Conservation (phyloP, 2,797 vertebrate species). For the Leptatherina wallacei region DNA sequence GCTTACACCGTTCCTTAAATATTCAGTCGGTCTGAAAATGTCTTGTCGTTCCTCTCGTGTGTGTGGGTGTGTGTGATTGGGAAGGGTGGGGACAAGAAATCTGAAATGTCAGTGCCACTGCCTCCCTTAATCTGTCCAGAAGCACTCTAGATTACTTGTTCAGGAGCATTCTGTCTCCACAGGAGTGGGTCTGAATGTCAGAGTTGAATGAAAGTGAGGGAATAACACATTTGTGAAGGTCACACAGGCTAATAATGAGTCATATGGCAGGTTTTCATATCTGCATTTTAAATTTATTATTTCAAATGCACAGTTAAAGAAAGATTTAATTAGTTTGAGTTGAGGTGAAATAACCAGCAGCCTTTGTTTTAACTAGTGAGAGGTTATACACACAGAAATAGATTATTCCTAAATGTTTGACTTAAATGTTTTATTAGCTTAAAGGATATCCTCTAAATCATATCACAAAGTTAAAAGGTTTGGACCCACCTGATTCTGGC, state of each 20-base stretch:
- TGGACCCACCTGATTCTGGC: too few species aligned
- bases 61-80: background rate
- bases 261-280: slow-evolving; percentile 9
- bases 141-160: slow-evolving; percentile 47
- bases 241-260: slow-evolving; percentile 44
- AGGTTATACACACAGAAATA: background rate
- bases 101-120: slow-evolving; percentile 68
- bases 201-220: slow-evolving; percentile 22
- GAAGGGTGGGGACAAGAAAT: slow-evolving; percentile 24
- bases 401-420: background rate
- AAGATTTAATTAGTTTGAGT: slow-evolving; percentile 3
- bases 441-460: too few species aligned
- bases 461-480: too few species aligned
- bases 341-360: background rate
- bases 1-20: slow-evolving; percentile 33
- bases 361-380: background rate
- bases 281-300: slow-evolving; percentile 18
- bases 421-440: too few species aligned
- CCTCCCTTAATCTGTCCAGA: slow-evolving; percentile 35
- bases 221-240: slow-evolving; percentile 58
- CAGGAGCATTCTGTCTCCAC: slow-evolving; percentile 48
- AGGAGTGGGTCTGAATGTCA: slow-evolving; percentile 37
- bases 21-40: slow-evolving; percentile 35
- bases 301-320: slow-evolving; percentile 11
- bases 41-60: slow-evolving; percentile 8